A percentile compares a stretch with the other conserved stretches of the same genome.
Conservation (phyloP, 2,113 vertebrate genomes). For the Andinoacara biseriatus region DNA sequence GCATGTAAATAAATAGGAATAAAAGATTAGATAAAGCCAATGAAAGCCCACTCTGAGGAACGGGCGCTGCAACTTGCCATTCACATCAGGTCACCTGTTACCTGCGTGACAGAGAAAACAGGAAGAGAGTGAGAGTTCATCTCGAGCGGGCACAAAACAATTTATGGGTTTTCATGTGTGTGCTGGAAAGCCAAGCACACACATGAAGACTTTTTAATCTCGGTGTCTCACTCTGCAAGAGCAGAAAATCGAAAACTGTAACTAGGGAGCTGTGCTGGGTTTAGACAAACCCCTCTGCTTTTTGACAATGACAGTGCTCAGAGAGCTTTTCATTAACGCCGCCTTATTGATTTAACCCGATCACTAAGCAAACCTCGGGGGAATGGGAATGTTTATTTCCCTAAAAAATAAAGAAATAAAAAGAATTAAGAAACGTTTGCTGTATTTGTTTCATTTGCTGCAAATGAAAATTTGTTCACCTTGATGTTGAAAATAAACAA, state of each 20-base stretch:
- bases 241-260: conserved; percentile 62
- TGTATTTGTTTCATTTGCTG: not conserved
- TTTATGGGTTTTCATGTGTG: not conserved
- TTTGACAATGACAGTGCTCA: conserved; percentile 46
- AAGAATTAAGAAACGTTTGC: not conserved
- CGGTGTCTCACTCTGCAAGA: conserved; percentile 56
- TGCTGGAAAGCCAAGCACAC: not conserved
- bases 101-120: not conserved
- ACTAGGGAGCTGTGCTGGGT: conserved; percentile 11
- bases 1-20: not conserved
- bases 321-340: conserved; percentile 37
- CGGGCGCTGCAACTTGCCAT: not conserved
- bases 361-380: conserved; percentile 26
- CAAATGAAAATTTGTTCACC: not conserved
- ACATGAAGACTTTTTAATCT: conserved; percentile 44
- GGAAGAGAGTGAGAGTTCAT: not conserved
- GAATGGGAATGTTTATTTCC: not conserved
- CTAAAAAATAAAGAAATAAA: not conserved
- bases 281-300: conserved; percentile 30
- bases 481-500: not conserved
- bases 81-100: conserved; percentile 6
- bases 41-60: not conserved
- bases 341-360: conserved; percentile 19
- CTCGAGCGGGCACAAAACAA: conserved; percentile 9
- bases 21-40: not conserved